Evolutionary conservation across 2,888 invertebrate genomes (phyloP), one percentile per base, ranked within the genome.

Genomic region (Linyphia triangularis): DNA sequence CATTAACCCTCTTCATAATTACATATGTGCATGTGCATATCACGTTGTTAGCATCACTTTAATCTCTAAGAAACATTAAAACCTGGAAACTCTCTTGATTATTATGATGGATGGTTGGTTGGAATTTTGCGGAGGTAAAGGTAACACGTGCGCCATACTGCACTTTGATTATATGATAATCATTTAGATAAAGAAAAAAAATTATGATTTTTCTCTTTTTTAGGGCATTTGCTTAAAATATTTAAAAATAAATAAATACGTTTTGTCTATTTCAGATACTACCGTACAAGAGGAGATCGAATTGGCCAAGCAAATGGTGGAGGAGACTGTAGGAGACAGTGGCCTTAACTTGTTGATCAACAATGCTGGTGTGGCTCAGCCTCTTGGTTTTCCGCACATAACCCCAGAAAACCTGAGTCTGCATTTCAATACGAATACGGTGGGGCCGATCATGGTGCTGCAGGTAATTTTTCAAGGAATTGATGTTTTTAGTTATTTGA

Each of bases 281-380:
- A 75, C 43, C 6, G n/a, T 9, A 37, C 16, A 13, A 10, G 65
- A 84, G 28, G 83, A 84, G 65, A 24, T 73, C 0, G 75, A 24
- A 16, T 22, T 43, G 13, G 73, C 75, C 1, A 61, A 63, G 10
- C 24, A 30, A 24, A 65, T 73, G 7, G 51, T 84, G 9, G 83
- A 84, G 22, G 57, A 28, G 2, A 67, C 26, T n/a, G 67, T 75
- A 0, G 82, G 72, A 13, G 83, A 73, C 9, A 28, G 33, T 0
- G 83, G 83, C 22, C 83, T 84, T 33, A 72, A 40, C 61, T 33
- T 84, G 7, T 43, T 84, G 24, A 73, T 84, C 30, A 84, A 84
- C 19, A 84, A 84, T 24, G 83, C 83, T 24, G 83, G 83, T 10
- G 24, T 84, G 1, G 61, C 26, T 6, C 5, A 73, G 16, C 30